Evolutionary conservation across 2,888 invertebrate species (phyloP).

Genomic region (Sphaerophoria taeniata): DNA sequence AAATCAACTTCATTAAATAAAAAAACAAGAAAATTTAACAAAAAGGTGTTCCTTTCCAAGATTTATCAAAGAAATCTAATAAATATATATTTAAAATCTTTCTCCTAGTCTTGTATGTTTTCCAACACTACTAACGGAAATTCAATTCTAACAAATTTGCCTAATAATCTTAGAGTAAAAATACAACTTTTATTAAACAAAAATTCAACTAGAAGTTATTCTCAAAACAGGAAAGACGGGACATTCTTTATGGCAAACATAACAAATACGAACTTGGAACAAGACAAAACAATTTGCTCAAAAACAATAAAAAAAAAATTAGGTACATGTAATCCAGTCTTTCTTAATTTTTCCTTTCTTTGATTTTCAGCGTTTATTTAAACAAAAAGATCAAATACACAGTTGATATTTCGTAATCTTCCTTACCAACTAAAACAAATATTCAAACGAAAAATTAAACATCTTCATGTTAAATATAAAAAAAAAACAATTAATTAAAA

Average conservation of each 20-base stretch:
- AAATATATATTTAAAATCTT: slow-evolving; percentile 2
- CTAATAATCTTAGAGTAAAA: slow-evolving; percentile 48
- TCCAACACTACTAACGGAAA: slow-evolving; percentile 56
- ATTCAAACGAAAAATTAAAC: slow-evolving; percentile 12
- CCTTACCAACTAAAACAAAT: slow-evolving; percentile 9
- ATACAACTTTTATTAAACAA: slow-evolving; percentile 22
- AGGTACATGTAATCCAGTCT: slow-evolving; percentile 62
- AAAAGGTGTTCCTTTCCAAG: slow-evolving; percentile 60
- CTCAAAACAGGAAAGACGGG: background rate
- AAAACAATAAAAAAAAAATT: slow-evolving; percentile 15
- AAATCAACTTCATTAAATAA: slow-evolving; percentile 58
- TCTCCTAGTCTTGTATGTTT: slow-evolving; percentile 61
- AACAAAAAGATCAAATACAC: slow-evolving; percentile 40
- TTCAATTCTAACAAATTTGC: slow-evolving; percentile 58
- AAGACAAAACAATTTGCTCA: slow-evolving; percentile 61
- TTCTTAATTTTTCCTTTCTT: slow-evolving; percentile 45
- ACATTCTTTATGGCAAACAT: slow-evolving; percentile 39
- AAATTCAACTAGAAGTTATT: slow-evolving; percentile 28
- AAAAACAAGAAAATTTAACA: slow-evolving; percentile 52
- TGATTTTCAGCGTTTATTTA: slow-evolving; percentile 17
- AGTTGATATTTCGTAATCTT: slow-evolving; percentile 56
- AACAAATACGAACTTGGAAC: slow-evolving; percentile 40
- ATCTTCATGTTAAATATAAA: slow-evolving; percentile 57
- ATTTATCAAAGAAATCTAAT: slow-evolving; percentile 33
- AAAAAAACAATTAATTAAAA: slow-evolving; percentile 17